Evolutionary conservation across 2,113 vertebrate genomes (phyloP).

Genomic region (Cichladusa arquata): DNA sequence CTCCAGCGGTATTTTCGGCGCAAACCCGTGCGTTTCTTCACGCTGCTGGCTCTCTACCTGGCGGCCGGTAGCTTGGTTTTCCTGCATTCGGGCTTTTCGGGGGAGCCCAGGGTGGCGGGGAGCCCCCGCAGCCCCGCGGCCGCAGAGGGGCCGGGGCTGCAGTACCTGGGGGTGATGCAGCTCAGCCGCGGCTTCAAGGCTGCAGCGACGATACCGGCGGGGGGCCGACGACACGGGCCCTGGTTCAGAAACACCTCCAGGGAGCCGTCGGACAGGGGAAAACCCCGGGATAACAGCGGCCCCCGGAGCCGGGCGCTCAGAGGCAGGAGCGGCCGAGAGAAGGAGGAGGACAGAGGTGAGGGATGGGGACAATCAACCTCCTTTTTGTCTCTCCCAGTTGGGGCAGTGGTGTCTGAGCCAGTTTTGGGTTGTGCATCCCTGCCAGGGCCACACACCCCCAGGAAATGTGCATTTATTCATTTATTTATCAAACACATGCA

Average conservation of each 20-base stretch:
- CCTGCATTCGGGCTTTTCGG: constrained; percentile 84
- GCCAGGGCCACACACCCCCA: accelerated
- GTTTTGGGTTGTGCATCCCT: neutral
- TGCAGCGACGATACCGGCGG: neutral
- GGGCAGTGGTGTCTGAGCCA: accelerated
- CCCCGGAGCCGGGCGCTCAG: constrained; percentile 80
- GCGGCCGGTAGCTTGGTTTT: constrained; percentile 90
- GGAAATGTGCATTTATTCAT: neutral
- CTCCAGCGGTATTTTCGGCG: constrained; percentile 92
- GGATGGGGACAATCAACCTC: neutral
- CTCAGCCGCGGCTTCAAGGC: constrained; percentile 80
- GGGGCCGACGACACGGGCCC: constrained; percentile 73
- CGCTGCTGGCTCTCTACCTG: constrained; percentile 91
- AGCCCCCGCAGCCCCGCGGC: neutral
- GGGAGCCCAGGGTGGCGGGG: constrained; percentile 64
- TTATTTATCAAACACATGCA: accelerated
- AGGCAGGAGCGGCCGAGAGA: constrained; percentile 79
- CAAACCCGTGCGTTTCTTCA: constrained; percentile 90
- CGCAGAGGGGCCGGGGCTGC: constrained; percentile 52
- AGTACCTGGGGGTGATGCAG: constrained; percentile 71
- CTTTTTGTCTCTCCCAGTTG: accelerated
- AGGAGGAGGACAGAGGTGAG: constrained; percentile 91
- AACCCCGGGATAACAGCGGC: constrained; percentile 74
- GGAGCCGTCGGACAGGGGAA: constrained; percentile 57
- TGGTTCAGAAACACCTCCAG: constrained; percentile 81